Evolutionary conservation across 2,113 vertebrate genomes (phyloP).

Genomic region (Gyps fulvus): DNA sequence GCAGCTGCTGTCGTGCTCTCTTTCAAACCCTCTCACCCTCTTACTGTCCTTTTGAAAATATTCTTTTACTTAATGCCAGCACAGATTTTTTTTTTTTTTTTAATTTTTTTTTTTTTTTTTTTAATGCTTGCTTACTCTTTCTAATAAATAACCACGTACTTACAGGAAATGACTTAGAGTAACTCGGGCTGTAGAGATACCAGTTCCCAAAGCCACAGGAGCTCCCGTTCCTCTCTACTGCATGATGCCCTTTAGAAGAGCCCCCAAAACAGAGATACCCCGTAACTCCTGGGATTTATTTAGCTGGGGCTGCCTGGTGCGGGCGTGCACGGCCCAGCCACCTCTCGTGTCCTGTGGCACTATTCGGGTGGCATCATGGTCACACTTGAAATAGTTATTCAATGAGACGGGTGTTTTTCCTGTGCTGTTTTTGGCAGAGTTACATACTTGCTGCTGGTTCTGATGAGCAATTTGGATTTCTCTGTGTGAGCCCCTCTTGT

Average conservation of each 20-base stretch:
- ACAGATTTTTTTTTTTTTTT: not conserved
- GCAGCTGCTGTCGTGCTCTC: not conserved
- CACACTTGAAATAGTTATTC: not conserved
- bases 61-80: not conserved
- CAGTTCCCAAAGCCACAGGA: not conserved
- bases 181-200: not conserved
- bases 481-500: not conserved
- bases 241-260: not conserved
- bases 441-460: not conserved
- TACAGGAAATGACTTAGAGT: accelerated
- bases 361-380: accelerated
- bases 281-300: not conserved
- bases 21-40: not conserved
- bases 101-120: not conserved
- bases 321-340: not conserved
- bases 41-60: not conserved
- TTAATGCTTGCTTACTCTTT: not conserved
- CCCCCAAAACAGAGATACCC: too few species aligned
- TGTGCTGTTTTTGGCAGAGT: not conserved
- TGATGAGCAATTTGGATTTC: not conserved
- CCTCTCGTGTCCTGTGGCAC: not conserved
- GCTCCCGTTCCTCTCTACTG: not conserved
- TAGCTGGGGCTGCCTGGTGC: not conserved
- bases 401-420: accelerated
- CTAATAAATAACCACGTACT: accelerated